These are phyloP conservation scores for Macrostomum cliftonense DNA, from an alignment of 2,888 invertebrate genomes.

Conservation along the genomic window DNA sequence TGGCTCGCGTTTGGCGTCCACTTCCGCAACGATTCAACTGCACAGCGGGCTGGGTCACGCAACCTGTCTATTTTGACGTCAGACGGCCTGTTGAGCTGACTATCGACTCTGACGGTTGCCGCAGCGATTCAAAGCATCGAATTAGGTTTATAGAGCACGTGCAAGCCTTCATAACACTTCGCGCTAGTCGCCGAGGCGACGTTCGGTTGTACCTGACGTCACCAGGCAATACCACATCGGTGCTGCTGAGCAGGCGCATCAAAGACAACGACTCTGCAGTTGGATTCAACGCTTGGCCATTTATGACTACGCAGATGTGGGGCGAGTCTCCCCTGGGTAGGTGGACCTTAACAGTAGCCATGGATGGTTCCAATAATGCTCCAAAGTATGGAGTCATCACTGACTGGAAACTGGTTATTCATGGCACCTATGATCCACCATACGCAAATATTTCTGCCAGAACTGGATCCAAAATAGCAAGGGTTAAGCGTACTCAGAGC, in stretches of 20 bases:
- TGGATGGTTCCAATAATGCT: too few relatives aligned
- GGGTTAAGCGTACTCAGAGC: too few relatives aligned
- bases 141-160: constrained; percentile 94
- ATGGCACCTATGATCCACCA: too few relatives aligned
- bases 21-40: constrained; percentile 93
- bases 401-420: too few relatives aligned
- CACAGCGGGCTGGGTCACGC: constrained; percentile 67
- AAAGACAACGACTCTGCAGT: constrained; percentile 85
- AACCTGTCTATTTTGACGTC: constrained; percentile 29
- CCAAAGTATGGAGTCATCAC: too few relatives aligned
- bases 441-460: too few relatives aligned
- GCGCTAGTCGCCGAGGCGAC: constrained; percentile 74
- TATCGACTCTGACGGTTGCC: constrained; percentile 75
- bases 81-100: constrained; percentile 48
- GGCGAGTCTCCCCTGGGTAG: constrained; percentile 89
- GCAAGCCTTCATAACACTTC: constrained; percentile 84
- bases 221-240: constrained; percentile 95
- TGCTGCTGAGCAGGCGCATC: constrained; percentile 79
- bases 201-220: constrained; percentile 83
- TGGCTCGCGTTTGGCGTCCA: constrained; percentile 81
- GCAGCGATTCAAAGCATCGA: constrained; percentile 54
- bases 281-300: constrained; percentile 94
- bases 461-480: too few relatives aligned
- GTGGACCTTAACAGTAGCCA: constrained; percentile 50
- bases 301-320: constrained; percentile 99